Evolutionary conservation across 2,888 invertebrate genomes (phyloP).

Genomic region (Cephus runcator): DNA sequence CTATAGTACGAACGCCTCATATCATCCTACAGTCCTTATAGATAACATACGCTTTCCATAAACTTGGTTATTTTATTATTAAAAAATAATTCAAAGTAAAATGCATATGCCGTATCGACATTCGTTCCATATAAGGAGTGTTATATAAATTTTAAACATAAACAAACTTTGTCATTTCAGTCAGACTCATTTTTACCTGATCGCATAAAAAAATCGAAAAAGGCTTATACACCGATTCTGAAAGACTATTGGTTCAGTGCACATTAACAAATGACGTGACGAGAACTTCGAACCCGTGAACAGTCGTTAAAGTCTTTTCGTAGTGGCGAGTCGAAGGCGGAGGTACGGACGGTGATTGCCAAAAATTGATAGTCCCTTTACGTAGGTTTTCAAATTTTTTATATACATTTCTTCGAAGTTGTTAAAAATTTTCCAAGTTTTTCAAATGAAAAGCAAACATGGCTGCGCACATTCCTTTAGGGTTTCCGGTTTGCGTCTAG

Average conservation of each 20-base stretch:
- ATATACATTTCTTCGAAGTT: not conserved
- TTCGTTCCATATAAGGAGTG: no score
- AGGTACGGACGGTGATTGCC: not conserved
- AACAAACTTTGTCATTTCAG: no score
- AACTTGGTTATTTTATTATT: not conserved
- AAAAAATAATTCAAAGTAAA: not conserved
- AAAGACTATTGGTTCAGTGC: no score
- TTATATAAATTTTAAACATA: no score
- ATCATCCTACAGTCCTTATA: not conserved
- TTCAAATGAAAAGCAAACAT: not conserved
- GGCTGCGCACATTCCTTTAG: not conserved
- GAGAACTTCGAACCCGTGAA: not conserved
- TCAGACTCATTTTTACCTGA: no score
- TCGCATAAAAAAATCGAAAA: no score
- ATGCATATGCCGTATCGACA: not conserved
- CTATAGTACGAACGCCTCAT: not conserved
- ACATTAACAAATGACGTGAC: no score
- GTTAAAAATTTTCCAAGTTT: not conserved
- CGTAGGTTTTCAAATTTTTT: not conserved
- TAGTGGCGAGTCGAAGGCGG: not conserved
- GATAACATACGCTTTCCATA: not conserved
- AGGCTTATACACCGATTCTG: no score
- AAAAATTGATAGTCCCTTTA: not conserved
- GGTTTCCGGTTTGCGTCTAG: not conserved
- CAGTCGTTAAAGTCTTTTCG: not conserved